These are phyloP conservation scores for Cantharis rustica DNA, from an alignment of 2,888 invertebrate genomes.

Conservation along the genomic window DNA sequence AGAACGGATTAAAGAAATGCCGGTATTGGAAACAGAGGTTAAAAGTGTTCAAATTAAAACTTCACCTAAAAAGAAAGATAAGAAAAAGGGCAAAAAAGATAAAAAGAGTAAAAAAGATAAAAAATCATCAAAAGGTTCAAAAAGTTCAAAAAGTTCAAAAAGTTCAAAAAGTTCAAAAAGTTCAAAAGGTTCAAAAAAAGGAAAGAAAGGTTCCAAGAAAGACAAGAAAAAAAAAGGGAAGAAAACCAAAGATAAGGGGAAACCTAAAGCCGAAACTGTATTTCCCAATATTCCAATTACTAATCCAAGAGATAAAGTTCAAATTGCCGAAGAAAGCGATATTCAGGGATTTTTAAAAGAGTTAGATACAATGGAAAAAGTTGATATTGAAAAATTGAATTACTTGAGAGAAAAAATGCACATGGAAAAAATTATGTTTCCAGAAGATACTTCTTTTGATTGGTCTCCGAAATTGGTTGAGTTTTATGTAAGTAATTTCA, in stretches of 20 bases:
- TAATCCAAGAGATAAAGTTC: constrained; percentile 24
- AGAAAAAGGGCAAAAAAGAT: constrained; percentile 8
- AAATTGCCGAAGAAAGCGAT: not conserved
- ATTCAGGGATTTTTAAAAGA: constrained; percentile 13
- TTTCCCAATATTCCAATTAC: constrained; percentile 29
- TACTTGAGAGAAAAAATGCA: constrained; percentile 2
- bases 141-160: constrained; percentile 1
- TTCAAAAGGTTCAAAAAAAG: not conserved
- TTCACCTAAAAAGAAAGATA: constrained; percentile 7
- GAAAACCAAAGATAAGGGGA: not conserved
- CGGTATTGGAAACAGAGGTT: not conserved
- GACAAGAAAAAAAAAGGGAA: not conserved
- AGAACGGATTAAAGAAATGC: constrained; percentile 6
- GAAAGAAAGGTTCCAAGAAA: not conserved
- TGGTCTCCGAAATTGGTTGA: not conserved
- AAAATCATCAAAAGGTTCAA: constrained; percentile 5
- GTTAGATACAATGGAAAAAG: constrained; percentile 8
- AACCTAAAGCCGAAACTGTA: constrained; percentile 2
- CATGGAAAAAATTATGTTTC: constrained; percentile 5
- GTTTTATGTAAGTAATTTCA: constrained; percentile 2
- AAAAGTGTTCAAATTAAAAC: not conserved
- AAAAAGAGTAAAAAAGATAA: constrained; percentile 22
- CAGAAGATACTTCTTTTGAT: constrained; percentile 14
- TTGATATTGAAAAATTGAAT: constrained; percentile 2
- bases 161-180: constrained; percentile 2